phyloP scores from a whole-genome alignment of 2,113 vertebrate species.

The Etheostoma cragini region DNA sequence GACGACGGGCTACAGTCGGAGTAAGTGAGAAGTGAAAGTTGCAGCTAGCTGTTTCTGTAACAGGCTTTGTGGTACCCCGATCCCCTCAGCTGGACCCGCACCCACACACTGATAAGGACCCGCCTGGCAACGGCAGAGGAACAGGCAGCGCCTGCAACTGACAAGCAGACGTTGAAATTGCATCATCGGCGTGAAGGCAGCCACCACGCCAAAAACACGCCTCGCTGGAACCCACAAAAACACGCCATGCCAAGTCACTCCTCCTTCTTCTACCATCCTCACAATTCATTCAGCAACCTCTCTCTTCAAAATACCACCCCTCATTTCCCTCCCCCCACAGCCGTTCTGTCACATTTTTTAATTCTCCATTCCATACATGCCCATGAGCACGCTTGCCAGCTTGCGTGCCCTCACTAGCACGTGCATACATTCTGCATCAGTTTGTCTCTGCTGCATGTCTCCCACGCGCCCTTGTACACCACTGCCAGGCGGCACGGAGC shows the following conservation, averaged over 20 bases:
- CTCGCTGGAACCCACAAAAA: constrained; percentile 51
- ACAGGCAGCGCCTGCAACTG: constrained; percentile 35
- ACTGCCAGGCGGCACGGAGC: constrained; percentile 67
- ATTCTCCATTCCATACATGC: constrained; percentile 66
- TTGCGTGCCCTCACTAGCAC: constrained; percentile 62
- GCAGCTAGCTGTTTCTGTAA: constrained; percentile 61
- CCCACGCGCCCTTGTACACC: constrained; percentile 58
- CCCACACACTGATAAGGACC: constrained; percentile 58
- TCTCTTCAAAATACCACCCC: constrained; percentile 29
- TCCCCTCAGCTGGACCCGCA: constrained; percentile 54
- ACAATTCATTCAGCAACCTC: constrained; percentile 31
- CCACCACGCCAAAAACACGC: constrained; percentile 62
- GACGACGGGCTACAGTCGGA: constrained; percentile 10
- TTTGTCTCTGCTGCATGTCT: constrained; percentile 67
- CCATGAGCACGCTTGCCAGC: constrained; percentile 61
- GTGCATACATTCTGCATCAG: constrained; percentile 49
- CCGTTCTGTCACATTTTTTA: constrained; percentile 58
- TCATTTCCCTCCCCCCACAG: neutral
- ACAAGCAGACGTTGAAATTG: constrained; percentile 62
- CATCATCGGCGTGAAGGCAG: constrained; percentile 71
- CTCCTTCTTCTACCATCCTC: constrained; percentile 20
- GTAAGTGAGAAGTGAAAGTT: constrained; percentile 51
- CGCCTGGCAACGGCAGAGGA: constrained; percentile 30
- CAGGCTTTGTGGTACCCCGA: constrained; percentile 63
- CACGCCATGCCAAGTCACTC: constrained; percentile 61